Base-by-base conservation (phyloP, 53 echinoderm and acorn worm species). In the Hippasteria phrygiana region DNA sequence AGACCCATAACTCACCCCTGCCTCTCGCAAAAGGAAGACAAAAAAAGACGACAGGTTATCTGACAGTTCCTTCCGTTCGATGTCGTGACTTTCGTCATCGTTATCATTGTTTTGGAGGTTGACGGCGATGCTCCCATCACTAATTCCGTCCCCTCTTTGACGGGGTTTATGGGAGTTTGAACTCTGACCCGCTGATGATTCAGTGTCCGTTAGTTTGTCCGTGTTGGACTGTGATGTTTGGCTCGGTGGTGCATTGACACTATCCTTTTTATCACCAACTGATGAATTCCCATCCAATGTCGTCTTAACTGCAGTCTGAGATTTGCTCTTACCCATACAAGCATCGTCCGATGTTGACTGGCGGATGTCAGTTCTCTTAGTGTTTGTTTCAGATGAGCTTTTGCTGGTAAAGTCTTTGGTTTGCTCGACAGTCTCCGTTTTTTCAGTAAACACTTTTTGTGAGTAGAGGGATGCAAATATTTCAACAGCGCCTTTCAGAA, bases 31-130 rank as follows among this genome's bases (percentile, higher is more conserved):
- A 17, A 85, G 70, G 53, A 85, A 85, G 16, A 85, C 50, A 18
- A 85, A 85, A 53, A 85, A 85, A 4, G 85, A 85, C 71, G 71
- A 85, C 38, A 85, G 71, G 14, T 85, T 85, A 29, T 85, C 85
- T 0, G 85, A 85, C 0, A 85, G 34, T 18, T 84, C 77, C 64
- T 89, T 89, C 32, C 50, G 51, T 35, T 88, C 89, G 55, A 88
- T 88, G 39, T 92, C 88, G 11, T 83, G 88, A 48, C 79, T 75
- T 12, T 88, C 72, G 4, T 35, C 78, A 0, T 78, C 73, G 5
- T 71, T 36, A 12, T 77, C 78, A 5, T 63, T 38, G 8, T 33
- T 20, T 33, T 24, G 53, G 33, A 46, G 38, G 16, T 28, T 50
- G 14, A 81, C 63, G n/a, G 43, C 74, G 11, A 3, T 9, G 74